Percentiles rank a stretch among this genome's conserved stretches.
phyloP scores from a whole-genome alignment of 2,888 invertebrate species.

The Chymomyza amoena region DNA sequence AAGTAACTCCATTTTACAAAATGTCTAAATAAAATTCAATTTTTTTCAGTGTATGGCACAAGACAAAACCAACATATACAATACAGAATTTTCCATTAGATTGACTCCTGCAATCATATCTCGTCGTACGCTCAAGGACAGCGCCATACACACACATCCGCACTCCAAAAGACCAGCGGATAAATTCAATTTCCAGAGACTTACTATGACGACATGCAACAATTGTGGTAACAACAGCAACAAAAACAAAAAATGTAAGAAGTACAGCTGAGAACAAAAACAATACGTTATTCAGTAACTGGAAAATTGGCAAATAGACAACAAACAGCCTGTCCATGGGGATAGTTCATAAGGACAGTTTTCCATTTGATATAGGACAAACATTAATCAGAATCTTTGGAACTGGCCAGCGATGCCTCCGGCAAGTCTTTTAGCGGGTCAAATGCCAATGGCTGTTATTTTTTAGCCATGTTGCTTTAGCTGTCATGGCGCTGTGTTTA shows the following conservation, averaged over 20 bases:
- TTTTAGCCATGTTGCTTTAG: slow-evolving; percentile 34
- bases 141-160: not conserved
- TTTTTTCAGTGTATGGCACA: not conserved
- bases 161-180: slow-evolving; percentile 22
- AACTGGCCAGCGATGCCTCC: not conserved
- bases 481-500: slow-evolving; percentile 22
- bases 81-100: slow-evolving; percentile 66
- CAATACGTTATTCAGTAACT: not conserved
- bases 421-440: not conserved
- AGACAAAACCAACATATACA: not conserved
- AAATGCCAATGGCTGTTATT: slow-evolving; percentile 28
- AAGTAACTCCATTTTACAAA: too few species aligned
- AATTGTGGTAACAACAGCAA: slow-evolving; percentile 17
- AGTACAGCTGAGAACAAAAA: not conserved
- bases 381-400: not conserved
- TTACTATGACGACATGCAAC: slow-evolving; percentile 26
- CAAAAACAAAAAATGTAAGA: not conserved
- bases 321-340: slow-evolving; percentile 6
- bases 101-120: slow-evolving; percentile 56
- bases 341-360: slow-evolving; percentile 26
- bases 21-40: too few species aligned
- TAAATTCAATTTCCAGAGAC: slow-evolving; percentile 56
- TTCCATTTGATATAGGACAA: not conserved
- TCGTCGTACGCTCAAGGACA: slow-evolving; percentile 12
- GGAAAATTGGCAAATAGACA: slow-evolving; percentile 14